Evolutionary conservation across 2,113 vertebrate genomes (phyloP), one percentile per base, ranked within the genome.

Genomic region (Prietella phreatophila): DNA sequence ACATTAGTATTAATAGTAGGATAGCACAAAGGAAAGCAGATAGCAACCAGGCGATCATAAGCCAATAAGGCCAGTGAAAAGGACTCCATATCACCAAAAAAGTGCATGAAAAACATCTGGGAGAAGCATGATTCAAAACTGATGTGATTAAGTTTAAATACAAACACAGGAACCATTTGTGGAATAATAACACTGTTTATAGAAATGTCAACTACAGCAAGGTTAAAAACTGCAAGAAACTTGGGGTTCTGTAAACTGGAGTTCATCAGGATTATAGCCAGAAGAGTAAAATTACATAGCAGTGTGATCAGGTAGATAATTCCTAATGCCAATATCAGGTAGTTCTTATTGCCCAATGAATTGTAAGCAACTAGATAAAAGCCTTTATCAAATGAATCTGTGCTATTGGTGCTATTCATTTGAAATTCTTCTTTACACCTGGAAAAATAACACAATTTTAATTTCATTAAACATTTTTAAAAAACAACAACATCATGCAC

Each of bases 81-180:
- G 22, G 90, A 90, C 69, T 92, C 91, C 91, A 93, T 89, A 82
- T 90, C 89, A 67, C 85, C 89, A 88, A 92, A 92, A 82, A 91
- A 92, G 86, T 92, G 91, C 69, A 92, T 58, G 30, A 91, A 92
- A 87, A 92, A 92, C 89, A 92, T 92, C 65, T 91, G 92, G 13
- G 85, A 88, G 30, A 92, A 91, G 61, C 91, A 91, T 9, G 79
- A 36, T 53, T 56, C 88, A 85, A 91, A 92, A 17, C 91, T 81
- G 33, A 92, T 71, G 27, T 85, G 47, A 79, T 89, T 91, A 36
- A 88, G 83, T 30, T 91, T 89, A 47, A 92, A 89, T 15, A 91
- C 87, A 90, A 92, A 91, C 13, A 91, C 89, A 42, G 91, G 89
- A 73, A 92, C 84, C 89, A 92, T 91, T 56, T 92, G 91, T n/a